Base-by-base conservation (phyloP, 2,797 vertebrate species). In the Sebastiscus tertius region DNA sequence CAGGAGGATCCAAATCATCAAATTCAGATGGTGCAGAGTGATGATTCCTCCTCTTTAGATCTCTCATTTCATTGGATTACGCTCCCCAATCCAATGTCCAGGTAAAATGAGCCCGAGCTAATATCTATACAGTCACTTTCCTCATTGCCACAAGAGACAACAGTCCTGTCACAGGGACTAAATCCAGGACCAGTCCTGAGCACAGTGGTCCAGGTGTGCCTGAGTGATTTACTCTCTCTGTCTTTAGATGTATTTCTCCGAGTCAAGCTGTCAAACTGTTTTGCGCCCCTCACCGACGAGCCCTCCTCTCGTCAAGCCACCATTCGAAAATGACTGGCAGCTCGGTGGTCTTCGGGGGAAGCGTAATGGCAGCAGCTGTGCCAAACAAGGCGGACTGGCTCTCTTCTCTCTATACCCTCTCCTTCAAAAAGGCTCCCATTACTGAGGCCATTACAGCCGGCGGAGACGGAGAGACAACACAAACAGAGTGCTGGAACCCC, bases 221-320 rank as follows among this genome's bases (percentile, higher is more conserved):
- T 34, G 46, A 54, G 26, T 26, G 68, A 79, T 77, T 77, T 46
- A 27, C 34, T 70, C 62, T 75, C 62, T 77, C 66, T 78, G 39
- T 52, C 62, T 79, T 66, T 5, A 49, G 73, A 77, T 72, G 59
- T 56, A 10, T 72, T 42, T 54, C 72, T 63, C 70, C 4, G 60
- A 78, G 77, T 89, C 80, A 63, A 81, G 77, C 87, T 86, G 82
- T 83, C 84, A 85, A 66, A 77, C 75, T 54, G 81, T 65, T 80
- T 80, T 56, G 63, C 70, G 8, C 34, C 73, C 61, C 2, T 77
- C 64, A 24, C 83, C 76, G 27, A 75, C 71, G 39, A 71, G 71
- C 27, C 54, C 56, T 72, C 36, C 60, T 71, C 63, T 64, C 83
- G 39, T 65, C 49, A 59, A 56, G 42, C 67, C 56, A 1, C 39